A percentile compares a stretch with the other conserved stretches of the same genome.
These are phyloP conservation scores for Sebastes hopkinsi DNA, from an alignment of 2,797 vertebrate species.

Conservation along the genomic window DNA sequence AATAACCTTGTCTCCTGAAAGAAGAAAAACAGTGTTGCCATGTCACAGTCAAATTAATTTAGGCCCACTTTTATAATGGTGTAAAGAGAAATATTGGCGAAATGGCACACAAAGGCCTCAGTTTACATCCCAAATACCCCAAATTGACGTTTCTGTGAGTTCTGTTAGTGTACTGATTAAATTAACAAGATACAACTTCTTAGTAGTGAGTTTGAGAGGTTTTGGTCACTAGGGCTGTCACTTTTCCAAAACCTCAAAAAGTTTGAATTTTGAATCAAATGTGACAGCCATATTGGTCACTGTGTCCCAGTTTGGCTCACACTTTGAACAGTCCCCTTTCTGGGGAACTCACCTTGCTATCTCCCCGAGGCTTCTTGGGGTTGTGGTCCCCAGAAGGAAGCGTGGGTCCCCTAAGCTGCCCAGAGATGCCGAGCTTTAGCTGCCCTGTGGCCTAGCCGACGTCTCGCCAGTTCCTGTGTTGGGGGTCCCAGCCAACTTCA, in stretches of 20 bases:
- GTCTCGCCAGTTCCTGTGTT: no score
- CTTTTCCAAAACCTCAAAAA: neutral
- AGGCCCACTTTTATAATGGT: neutral
- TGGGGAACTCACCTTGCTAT: neutral
- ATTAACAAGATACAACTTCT: neutral
- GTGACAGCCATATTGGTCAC: neutral
- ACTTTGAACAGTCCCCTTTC: no score
- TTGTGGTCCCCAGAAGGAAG: no score
- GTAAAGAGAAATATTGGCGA: neutral
- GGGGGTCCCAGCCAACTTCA: neutral
- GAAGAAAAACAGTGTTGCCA: neutral
- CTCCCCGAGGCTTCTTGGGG: no score
- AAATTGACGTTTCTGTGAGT: neutral
- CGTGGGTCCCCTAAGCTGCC: no score
- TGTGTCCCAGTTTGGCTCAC: no score
- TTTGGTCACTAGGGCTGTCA: neutral
- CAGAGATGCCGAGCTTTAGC: no score
- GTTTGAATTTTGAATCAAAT: neutral
- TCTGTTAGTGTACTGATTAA: neutral
- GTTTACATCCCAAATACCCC: neutral
- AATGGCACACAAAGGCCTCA: neutral
- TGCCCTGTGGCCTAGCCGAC: no score
- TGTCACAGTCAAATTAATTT: neutral
- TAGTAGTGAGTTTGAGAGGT: neutral
- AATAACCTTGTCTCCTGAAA: slow-evolving; percentile 91